A percentile compares a stretch with the other conserved stretches of the same genome.
Evolutionary conservation across 1,140 invertebrate genomes (phyloP).

Genomic region (Triops longicaudatus): DNA sequence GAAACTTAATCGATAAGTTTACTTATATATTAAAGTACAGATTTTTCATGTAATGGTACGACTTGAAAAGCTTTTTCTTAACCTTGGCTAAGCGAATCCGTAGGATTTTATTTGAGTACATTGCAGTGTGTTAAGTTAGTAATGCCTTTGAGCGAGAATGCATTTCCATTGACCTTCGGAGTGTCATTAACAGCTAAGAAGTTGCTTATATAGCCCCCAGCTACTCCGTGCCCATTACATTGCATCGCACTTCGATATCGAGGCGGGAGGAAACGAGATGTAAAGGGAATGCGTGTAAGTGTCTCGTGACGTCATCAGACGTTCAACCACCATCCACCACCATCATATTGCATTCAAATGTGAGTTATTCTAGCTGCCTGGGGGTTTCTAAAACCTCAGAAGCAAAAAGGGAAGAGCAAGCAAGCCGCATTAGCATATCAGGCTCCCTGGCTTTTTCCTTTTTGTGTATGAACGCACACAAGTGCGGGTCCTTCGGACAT

Average conservation of each 20-base stretch:
- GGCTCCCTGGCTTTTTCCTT: constrained; percentile 10
- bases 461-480: not conserved
- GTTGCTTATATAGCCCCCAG: not conserved
- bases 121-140: constrained; percentile 2
- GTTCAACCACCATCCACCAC: constrained; percentile 6
- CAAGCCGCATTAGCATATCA: not conserved
- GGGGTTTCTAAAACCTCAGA: not conserved
- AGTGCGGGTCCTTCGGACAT: not conserved
- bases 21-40: not conserved
- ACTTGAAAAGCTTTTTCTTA: not conserved
- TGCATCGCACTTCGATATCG: constrained; percentile 4
- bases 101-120: not conserved
- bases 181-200: not conserved
- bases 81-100: not conserved
- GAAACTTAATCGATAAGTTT: not conserved
- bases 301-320: not conserved
- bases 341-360: not conserved
- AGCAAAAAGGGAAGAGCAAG: not conserved
- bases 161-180: constrained; percentile 4
- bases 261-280: not conserved
- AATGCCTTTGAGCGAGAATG: not conserved
- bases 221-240: not conserved
- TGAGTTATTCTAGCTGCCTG: constrained; percentile 2
- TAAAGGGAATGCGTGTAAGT: not conserved
- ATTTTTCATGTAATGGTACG: not conserved